These are phyloP conservation scores for Lordiphosa fenestrarum DNA, from an alignment of 2,888 invertebrate species.

Conservation along the genomic window DNA sequence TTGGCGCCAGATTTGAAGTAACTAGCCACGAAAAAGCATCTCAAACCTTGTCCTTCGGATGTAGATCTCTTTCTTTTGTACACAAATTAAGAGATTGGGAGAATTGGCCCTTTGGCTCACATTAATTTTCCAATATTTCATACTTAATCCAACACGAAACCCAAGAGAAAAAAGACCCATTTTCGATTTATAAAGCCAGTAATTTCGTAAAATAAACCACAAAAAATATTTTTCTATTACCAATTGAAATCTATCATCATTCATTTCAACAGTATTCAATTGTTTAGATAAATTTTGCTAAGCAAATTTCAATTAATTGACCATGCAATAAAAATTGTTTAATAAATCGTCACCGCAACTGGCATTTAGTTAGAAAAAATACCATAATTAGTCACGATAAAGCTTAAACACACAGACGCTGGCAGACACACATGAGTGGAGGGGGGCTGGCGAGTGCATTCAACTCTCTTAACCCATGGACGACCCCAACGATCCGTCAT, in stretches of 20 bases:
- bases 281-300: constrained; percentile 12
- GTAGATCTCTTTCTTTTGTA: too few relatives aligned
- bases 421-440: background rate
- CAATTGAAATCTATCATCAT: constrained; percentile 5
- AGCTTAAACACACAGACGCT: constrained; percentile 8
- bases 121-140: too few relatives aligned
- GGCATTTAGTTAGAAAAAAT: constrained; percentile 63
- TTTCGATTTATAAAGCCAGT: too few relatives aligned
- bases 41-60: too few relatives aligned
- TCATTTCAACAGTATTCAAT: constrained; percentile 18
- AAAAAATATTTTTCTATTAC: too few relatives aligned
- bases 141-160: too few relatives aligned
- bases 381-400: constrained; percentile 65
- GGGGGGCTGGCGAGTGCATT: constrained; percentile 44
- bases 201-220: too few relatives aligned
- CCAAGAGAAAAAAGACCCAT: too few relatives aligned
- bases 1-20: too few relatives aligned
- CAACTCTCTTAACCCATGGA: constrained; percentile 57
- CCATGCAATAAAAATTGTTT: constrained; percentile 64
- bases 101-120: too few relatives aligned
- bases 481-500: constrained; percentile 68
- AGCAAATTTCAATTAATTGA: constrained; percentile 44
- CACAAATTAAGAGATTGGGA: too few relatives aligned
- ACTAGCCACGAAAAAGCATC: too few relatives aligned
- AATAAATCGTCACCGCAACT: constrained; percentile 59